These are phyloP conservation scores for Sylvilagus bachmani DNA, from an alignment of 2,113 vertebrate species.

Conservation along the genomic window DNA sequence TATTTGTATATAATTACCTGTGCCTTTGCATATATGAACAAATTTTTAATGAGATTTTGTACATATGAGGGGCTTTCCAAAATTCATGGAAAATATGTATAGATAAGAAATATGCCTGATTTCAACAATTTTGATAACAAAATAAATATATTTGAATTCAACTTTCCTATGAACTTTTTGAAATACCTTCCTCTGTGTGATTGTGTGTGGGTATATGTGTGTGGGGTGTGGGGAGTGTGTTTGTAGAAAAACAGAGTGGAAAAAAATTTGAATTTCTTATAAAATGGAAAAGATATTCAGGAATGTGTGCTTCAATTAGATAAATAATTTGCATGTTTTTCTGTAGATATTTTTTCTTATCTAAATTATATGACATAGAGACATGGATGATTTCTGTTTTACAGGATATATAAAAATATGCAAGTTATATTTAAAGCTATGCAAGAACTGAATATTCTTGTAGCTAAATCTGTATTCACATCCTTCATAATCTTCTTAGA, in stretches of 20 bases:
- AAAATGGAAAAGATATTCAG: neutral
- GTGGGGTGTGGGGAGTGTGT: too few species aligned
- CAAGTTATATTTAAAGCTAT: neutral
- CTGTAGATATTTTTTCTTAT: neutral
- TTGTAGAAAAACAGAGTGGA: neutral
- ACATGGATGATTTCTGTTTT: neutral
- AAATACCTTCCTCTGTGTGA: too few species aligned
- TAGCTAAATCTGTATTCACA: neutral
- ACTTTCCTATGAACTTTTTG: too few species aligned
- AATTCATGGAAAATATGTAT: too few species aligned
- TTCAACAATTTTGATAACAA: too few species aligned
- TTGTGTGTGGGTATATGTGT: too few species aligned
- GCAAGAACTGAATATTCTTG: neutral
- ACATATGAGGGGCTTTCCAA: neutral
- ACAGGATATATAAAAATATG: neutral
- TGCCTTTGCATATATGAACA: neutral
- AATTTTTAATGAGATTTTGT: neutral
- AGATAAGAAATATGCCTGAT: too few species aligned
- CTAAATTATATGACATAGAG: neutral
- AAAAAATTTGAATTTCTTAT: neutral
- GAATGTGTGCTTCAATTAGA: neutral
- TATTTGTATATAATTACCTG: rapidly evolving
- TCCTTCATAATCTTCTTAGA: neutral
- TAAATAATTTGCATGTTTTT: neutral
- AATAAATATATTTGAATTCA: too few species aligned